These are phyloP conservation scores for Tetropium fuscum DNA, from an alignment of 2,888 invertebrate genomes.

Conservation along the genomic window DNA sequence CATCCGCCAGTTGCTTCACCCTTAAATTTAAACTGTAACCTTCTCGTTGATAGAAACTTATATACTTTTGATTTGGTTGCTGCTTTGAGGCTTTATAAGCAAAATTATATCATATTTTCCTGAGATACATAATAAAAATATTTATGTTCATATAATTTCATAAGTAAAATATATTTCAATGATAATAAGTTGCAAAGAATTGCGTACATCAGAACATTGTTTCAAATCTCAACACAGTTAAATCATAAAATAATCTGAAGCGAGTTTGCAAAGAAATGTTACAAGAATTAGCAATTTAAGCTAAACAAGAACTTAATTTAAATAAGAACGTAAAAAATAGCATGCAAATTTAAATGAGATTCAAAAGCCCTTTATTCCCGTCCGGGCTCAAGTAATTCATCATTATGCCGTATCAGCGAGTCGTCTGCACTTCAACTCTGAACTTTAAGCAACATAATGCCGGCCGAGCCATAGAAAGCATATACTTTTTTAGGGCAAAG, in stretches of 20 bases:
- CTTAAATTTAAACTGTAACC: too few species aligned
- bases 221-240: too few species aligned
- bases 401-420: constrained; percentile 6
- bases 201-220: too few species aligned
- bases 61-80: too few species aligned
- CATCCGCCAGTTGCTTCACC: too few species aligned
- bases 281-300: constrained; percentile 11
- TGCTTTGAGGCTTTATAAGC: too few species aligned
- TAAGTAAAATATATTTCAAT: too few species aligned
- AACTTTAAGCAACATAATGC: constrained; percentile 1
- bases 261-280: not conserved
- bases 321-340: constrained; percentile 2
- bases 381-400: constrained; percentile 2
- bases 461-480: constrained; percentile 15
- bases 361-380: constrained; percentile 1
- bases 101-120: too few species aligned
- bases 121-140: too few species aligned
- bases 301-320: constrained; percentile 10
- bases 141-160: too few species aligned
- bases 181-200: too few species aligned
- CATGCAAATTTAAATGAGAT: constrained; percentile 1
- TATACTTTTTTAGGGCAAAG: constrained; percentile 6
- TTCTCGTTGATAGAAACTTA: too few species aligned
- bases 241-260: constrained; percentile 5
- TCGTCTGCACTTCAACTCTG: not conserved